Evolutionary conservation across 1,140 invertebrate genomes (phyloP).

Genomic region (Eurytemora carolleeae): DNA sequence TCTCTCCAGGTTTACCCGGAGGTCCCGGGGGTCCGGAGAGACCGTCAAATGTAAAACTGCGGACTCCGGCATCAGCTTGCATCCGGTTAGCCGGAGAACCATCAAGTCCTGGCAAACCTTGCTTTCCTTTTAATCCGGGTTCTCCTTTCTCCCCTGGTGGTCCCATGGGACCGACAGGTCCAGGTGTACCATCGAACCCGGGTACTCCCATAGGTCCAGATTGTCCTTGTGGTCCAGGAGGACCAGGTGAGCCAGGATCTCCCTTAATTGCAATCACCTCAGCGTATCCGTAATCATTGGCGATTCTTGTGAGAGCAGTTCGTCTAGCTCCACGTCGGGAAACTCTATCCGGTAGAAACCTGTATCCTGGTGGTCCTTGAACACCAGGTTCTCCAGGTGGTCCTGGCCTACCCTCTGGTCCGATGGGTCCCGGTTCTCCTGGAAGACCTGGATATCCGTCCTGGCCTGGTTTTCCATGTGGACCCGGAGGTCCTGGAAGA

Average conservation of each 20-base stretch:
- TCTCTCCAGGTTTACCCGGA: conserved; percentile 19
- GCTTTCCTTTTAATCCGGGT: conserved; percentile 25
- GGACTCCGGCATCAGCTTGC: conserved; percentile 8
- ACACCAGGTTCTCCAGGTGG: conserved; percentile 20
- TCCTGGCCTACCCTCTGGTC: conserved; percentile 23
- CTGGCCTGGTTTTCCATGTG: conserved; percentile 22
- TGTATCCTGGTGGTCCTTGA: background rate
- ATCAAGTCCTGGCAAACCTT: conserved; percentile 18
- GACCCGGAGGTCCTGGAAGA: conserved; percentile 23
- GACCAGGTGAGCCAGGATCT: conserved; percentile 22
- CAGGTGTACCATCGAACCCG: conserved; percentile 22
- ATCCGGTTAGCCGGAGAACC: conserved; percentile 17
- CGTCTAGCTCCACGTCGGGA: background rate
- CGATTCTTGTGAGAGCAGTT: conserved; percentile 1
- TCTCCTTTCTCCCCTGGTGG: conserved; percentile 24
- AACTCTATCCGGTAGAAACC: background rate
- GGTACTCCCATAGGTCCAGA: conserved; percentile 10
- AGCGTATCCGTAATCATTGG: conserved; percentile 1
- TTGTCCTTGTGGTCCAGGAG: conserved; percentile 20
- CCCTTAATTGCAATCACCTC: conserved; percentile 21
- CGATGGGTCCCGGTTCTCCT: conserved; percentile 22
- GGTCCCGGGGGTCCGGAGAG: conserved; percentile 26
- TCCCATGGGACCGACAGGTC: conserved; percentile 22
- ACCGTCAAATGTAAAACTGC: conserved; percentile 26
- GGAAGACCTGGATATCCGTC: conserved; percentile 23